Base-by-base conservation (phyloP, 2,888 invertebrate species). In the Drosophila nigricruria region DNA sequence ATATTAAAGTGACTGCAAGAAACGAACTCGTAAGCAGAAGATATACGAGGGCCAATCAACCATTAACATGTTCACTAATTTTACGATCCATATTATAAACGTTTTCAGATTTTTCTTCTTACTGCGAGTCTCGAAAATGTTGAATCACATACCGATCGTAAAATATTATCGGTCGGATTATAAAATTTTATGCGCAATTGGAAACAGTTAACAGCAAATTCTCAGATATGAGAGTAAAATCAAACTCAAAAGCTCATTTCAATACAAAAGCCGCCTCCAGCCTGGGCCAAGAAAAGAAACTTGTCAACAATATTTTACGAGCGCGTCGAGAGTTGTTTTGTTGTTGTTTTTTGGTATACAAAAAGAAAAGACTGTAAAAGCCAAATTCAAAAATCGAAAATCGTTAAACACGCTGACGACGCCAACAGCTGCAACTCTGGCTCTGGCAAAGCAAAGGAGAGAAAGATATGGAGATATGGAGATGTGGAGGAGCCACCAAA, bases 11-110 rank as follows among this genome's bases (percentile, higher is more conserved):
- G 70, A 50, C 65, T 43, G 60, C 54, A 43, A 62, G 65, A 53
- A 53, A 47, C 47, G 42, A 43, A 53, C 49, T 62, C 69, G 63
- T 81, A 67, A 73, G 56, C 43, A 25, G 2, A 68, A 81, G 80
- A 83, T 89, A 82, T 89, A 81, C 71, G 89, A 38, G 38, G 32
- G 50, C 73, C 89, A 88, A 89, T 89, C 86, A 86, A 82, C 90
- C 88, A 89, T 90, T 90, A 89, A 89, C 90, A 90, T 89, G 88
- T 89, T 88, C 85, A 83, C 88, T 88, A 90, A 89, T 83, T 89
- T 89, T 88, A 89, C 77, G 89, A 85, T 56, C 65, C 62, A 72
- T 78, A 79, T 84, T 82, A 81, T 82, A 88, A 89, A 72, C 73
- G 79, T 67, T 77, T 72, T 69, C 52, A 23, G 50, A 54, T 67